Evolutionary conservation across 2,797 vertebrate genomes (phyloP), one percentile per base, ranked within the genome.

Genomic region (Scolopax rusticola): DNA sequence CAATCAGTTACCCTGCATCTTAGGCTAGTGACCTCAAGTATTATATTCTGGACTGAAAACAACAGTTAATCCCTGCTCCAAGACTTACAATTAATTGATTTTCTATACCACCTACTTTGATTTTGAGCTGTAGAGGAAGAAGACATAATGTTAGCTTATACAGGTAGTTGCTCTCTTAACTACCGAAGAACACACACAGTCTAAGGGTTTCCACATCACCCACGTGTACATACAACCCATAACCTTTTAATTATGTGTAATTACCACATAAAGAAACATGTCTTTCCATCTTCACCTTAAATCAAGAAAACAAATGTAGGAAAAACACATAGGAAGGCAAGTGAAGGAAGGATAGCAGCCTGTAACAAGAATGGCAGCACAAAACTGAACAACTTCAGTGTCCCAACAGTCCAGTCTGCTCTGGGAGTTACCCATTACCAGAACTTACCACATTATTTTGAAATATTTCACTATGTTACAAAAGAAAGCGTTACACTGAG

Each of bases 71-170:
- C 15, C 60, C 30, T 59, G 14, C 61, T 78, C 65, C 19, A 28
- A 84, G 38, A n/a, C 60, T 75, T 45, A 11, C 1, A 65, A 33
- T 30, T 0, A 77, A 61, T 13, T 11, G 1, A n/a, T 69, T 84
- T 90, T 43, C 54, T 69, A 12, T 16, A 63, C 36, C 59, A 86
- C 17, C 25, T 50, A 8, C 59, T 88, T 43, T 32, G 60, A 87
- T 47, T 60, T 87, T 84, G 65, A 91, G 60, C 63, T 79, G 19
- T 32, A 47, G 28, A 68, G 47, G 18, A 87, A 10, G 73, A 94
- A 81, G 25, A 47, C 9, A 45, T n/a, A 30, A 12, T 3, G 1
- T 27, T 30, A 56, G 14, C 32, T 73, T 51, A 41, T 2, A 54
- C 0, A 54, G n/a, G 54, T 30, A 40, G 10, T 3, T 81, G 57